These are phyloP conservation scores for Coptodon bakossiorum DNA, from an alignment of 2,113 vertebrate genomes.

Conservation along the genomic window DNA sequence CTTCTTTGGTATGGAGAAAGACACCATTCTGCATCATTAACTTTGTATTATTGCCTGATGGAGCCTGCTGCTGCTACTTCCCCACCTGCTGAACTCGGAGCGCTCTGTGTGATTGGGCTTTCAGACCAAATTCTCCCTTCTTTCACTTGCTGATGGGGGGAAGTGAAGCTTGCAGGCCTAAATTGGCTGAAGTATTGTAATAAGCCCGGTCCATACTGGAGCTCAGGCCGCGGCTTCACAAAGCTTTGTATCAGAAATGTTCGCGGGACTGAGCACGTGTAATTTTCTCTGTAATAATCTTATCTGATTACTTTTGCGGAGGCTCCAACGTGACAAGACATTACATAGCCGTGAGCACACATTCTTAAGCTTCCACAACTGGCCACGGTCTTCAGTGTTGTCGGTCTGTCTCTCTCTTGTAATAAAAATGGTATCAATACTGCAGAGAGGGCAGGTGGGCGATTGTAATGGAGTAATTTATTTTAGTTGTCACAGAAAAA, in stretches of 20 bases:
- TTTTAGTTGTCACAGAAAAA: slow-evolving; percentile 72
- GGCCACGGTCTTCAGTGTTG: slow-evolving; percentile 8
- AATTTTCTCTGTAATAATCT: slow-evolving; percentile 9
- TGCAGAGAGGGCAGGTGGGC: slow-evolving; percentile 61
- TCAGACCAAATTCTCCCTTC: slow-evolving; percentile 59
- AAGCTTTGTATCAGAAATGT: neutral
- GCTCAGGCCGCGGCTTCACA: neutral
- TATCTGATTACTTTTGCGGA: slow-evolving; percentile 22
- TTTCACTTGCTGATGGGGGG: slow-evolving; percentile 50
- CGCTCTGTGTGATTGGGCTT: slow-evolving; percentile 69
- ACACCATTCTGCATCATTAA: slow-evolving; percentile 79
- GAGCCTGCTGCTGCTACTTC: slow-evolving; percentile 68
- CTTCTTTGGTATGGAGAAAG: slow-evolving; percentile 73
- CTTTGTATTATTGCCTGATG: slow-evolving; percentile 78
- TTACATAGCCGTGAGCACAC: neutral
- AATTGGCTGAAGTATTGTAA: slow-evolving; percentile 56
- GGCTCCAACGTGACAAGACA: slow-evolving; percentile 9
- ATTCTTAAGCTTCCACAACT: slow-evolving; percentile 18
- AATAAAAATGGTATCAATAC: slow-evolving; percentile 61
- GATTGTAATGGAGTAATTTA: slow-evolving; percentile 70
- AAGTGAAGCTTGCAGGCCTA: slow-evolving; percentile 44
- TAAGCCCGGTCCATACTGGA: slow-evolving; percentile 22
- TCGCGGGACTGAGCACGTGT: neutral
- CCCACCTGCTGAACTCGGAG: slow-evolving; percentile 64
- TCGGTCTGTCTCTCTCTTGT: slow-evolving; percentile 50